phyloP scores from a whole-genome alignment of 1,140 invertebrate genomes.

The Macrobrachium rosenbergii region DNA sequence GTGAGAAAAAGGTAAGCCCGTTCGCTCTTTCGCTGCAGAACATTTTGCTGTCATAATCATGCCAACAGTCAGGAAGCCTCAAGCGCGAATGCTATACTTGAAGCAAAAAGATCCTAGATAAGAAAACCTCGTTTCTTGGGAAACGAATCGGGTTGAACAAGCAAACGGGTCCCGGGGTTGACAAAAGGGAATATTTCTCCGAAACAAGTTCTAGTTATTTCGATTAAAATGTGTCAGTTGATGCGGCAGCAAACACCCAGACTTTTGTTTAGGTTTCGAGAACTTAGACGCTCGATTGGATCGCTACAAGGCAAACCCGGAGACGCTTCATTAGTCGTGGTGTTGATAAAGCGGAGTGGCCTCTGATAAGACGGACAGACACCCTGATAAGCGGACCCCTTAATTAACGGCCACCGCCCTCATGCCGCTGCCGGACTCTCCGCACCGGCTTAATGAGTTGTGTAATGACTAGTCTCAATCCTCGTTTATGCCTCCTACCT shows the following conservation, averaged over 20 bases:
- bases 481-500: background rate
- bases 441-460: conserved; percentile 33
- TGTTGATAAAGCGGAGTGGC: conserved; percentile 23
- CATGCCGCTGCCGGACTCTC: background rate
- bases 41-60: no score
- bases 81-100: no score
- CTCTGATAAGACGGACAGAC: background rate
- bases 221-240: background rate
- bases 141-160: no score
- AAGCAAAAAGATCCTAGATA: no score
- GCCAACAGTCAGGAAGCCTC: no score
- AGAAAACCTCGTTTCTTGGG: no score
- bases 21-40: no score
- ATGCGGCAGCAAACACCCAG: background rate
- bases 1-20: no score
- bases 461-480: conserved; percentile 28
- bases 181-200: no score
- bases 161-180: no score
- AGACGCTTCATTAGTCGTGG: conserved; percentile 42
- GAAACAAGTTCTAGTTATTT: no score
- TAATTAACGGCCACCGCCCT: conserved; percentile 38
- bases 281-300: conserved; percentile 7
- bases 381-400: conserved; percentile 28
- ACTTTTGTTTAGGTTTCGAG: conserved; percentile 5
- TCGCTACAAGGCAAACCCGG: conserved; percentile 6